Evolutionary conservation across 2,888 invertebrate species (phyloP).

Genomic region (Hetaerina titia): DNA sequence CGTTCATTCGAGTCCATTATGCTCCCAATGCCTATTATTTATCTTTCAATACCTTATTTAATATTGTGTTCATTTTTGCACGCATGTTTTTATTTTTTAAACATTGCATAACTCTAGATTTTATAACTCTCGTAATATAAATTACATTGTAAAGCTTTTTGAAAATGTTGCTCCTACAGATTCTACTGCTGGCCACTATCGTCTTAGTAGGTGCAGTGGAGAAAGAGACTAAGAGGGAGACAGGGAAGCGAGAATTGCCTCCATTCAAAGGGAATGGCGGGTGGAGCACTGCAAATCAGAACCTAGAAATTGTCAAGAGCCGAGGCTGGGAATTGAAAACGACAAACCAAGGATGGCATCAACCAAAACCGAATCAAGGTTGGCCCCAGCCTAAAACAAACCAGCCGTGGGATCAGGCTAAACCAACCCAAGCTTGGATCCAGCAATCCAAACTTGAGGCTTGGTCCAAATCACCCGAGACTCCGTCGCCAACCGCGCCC

Average conservation of each 20-base stretch:
- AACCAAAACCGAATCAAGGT: neutral
- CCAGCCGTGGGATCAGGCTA: neutral
- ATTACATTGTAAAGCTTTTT: no score
- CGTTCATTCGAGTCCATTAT: no score
- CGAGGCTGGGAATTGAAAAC: neutral
- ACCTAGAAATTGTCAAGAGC: neutral
- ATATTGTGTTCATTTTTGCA: no score
- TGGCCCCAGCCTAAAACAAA: neutral
- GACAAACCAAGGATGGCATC: neutral
- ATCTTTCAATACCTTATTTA: no score
- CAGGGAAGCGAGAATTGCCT: slow-evolving; percentile 27
- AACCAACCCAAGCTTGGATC: neutral
- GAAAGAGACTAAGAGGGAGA: slow-evolving; percentile 20
- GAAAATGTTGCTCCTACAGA: neutral
- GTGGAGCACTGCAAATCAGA: neutral
- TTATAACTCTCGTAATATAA: neutral
- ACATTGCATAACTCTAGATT: no score
- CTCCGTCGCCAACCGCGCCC: neutral
- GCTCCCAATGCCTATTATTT: no score
- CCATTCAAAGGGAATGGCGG: neutral
- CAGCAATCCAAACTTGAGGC: neutral
- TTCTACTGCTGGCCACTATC: neutral
- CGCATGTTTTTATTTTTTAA: no score
- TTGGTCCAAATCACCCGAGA: neutral
- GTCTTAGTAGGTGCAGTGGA: neutral